Conservation (phyloP, 2,888 invertebrate genomes). For the Pseudeuparius sepicola region DNA sequence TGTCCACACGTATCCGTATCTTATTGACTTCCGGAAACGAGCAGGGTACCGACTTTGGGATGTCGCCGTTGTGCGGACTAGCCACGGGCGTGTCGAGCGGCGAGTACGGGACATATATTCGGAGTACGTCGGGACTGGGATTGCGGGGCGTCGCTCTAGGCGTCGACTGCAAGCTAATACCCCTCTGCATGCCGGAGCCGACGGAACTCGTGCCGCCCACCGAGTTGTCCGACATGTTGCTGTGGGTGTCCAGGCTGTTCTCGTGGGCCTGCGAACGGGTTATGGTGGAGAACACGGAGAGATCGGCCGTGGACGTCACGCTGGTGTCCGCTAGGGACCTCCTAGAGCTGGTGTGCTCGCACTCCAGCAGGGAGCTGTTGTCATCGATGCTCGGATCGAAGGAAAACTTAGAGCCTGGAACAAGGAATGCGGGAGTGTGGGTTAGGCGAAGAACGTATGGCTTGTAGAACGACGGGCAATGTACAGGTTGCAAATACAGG, state of each 20-base stretch:
- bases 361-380: constrained; percentile 54
- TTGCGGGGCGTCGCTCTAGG: constrained; percentile 58
- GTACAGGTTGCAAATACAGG: constrained; percentile 9
- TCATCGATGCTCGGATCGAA: constrained; percentile 57
- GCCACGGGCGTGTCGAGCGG: constrained; percentile 44
- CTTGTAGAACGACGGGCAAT: too few relatives aligned
- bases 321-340: constrained; percentile 75
- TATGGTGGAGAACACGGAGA: constrained; percentile 66
- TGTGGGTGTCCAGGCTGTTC: constrained; percentile 66
- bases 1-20: constrained; percentile 61
- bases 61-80: constrained; percentile 42
- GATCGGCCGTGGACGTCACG: constrained; percentile 73
- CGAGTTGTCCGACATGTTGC: constrained; percentile 64
- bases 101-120: constrained; percentile 73
- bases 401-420: constrained; percentile 52
- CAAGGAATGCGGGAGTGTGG: constrained; percentile 6
- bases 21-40: constrained; percentile 56
- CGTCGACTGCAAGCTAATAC: constrained; percentile 48
- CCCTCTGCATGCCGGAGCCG: constrained; percentile 40
- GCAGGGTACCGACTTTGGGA: constrained; percentile 41
- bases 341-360: constrained; percentile 55
- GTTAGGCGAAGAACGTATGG: too few relatives aligned
- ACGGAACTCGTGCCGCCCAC: constrained; percentile 45
- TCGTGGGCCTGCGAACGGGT: constrained; percentile 64
- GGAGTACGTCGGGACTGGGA: constrained; percentile 61